Percentiles rank a stretch among this genome's conserved stretches.
Evolutionary conservation across 2,888 invertebrate genomes (phyloP).

Genomic region (Apamea epomidion): DNA sequence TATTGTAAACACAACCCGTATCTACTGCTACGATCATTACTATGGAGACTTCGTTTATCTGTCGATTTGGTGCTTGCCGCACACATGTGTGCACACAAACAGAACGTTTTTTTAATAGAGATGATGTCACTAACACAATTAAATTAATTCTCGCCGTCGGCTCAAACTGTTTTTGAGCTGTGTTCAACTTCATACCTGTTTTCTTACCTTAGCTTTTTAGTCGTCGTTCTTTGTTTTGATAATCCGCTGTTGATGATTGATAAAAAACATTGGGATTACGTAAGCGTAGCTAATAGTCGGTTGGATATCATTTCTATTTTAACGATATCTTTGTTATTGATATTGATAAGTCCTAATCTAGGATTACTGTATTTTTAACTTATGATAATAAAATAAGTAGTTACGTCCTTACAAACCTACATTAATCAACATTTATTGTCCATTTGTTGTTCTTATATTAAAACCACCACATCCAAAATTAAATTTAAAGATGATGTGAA

Average conservation of each 20-base stretch:
- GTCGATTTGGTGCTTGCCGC: constrained; percentile 63
- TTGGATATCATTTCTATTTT: constrained; percentile 53
- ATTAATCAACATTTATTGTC: constrained; percentile 1
- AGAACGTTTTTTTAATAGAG: constrained; percentile 68
- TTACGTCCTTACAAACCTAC: constrained; percentile 13
- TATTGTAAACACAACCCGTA: constrained; percentile 68
- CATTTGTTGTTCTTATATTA: neutral
- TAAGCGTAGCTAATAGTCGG: constrained; percentile 56
- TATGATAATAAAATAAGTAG: constrained; percentile 18
- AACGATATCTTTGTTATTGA: constrained; percentile 54
- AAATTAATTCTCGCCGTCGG: constrained; percentile 59
- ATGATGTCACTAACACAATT: constrained; percentile 77
- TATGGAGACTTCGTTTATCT: constrained; percentile 55
- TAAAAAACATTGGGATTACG: constrained; percentile 52
- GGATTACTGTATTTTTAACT: constrained; percentile 55
- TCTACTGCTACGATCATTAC: constrained; percentile 69
- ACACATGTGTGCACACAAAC: constrained; percentile 59
- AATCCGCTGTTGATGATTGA: constrained; percentile 48
- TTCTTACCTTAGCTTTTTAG: constrained; percentile 68
- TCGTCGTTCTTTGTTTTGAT: constrained; percentile 66
- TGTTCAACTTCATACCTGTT: constrained; percentile 76
- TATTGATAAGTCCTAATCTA: constrained; percentile 53
- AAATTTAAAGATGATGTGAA: constrained; percentile 12
- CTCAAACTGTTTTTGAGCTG: constrained; percentile 67
- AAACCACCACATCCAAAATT: neutral